phyloP scores from a whole-genome alignment of 2,888 invertebrate genomes.

The Agrotis exclamationis region DNA sequence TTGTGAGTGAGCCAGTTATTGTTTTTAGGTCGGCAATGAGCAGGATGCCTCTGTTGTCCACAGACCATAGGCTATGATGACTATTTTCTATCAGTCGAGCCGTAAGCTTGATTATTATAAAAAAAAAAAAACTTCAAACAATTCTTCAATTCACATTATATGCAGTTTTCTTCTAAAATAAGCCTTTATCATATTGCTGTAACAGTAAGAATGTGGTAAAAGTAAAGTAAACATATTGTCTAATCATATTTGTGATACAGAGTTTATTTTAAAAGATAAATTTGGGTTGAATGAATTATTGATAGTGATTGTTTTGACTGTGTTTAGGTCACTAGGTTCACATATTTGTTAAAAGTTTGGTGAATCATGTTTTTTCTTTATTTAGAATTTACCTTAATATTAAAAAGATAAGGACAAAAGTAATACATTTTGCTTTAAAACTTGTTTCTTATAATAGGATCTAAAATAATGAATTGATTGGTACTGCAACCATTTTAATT shows the following conservation, averaged over 20 bases:
- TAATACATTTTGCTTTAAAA: not conserved
- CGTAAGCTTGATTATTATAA: no score
- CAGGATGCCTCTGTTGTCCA: no score
- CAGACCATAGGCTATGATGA: no score
- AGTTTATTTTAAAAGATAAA: constrained; percentile 29
- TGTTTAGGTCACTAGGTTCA: constrained; percentile 14
- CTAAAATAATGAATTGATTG: not conserved
- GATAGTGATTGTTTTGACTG: constrained; percentile 26
- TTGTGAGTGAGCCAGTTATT: no score
- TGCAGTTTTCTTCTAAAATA: no score
- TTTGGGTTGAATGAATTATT: constrained; percentile 26
- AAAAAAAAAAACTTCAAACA: no score
- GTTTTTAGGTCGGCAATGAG: no score
- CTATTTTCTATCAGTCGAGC: no score
- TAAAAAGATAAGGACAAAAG: no score
- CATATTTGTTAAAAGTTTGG: not conserved
- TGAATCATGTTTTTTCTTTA: not conserved
- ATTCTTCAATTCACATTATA: no score
- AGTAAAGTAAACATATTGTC: not conserved
- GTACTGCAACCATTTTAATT: no score
- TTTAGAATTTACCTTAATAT: no score
- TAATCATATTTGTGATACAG: constrained; percentile 14
- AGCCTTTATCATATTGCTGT: not conserved
- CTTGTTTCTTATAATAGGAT: not conserved
- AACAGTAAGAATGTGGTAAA: constrained; percentile 3